phyloP scores from a whole-genome alignment of 2,113 vertebrate genomes.

The Hoplias malabaricus region DNA sequence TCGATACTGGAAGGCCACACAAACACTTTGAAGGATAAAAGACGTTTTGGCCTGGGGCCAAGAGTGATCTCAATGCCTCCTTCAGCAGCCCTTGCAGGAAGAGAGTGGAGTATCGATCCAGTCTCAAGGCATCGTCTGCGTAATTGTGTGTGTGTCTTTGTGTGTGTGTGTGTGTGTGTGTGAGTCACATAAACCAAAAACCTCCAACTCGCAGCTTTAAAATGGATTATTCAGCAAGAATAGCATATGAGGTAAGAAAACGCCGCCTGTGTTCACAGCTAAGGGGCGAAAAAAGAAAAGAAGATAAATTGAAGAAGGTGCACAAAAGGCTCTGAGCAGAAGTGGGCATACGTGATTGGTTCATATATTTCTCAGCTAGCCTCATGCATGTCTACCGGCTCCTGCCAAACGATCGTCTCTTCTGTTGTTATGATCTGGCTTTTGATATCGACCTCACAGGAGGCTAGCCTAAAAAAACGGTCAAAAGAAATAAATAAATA shows the following conservation, averaged over 20 bases:
- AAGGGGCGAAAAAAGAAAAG: not conserved
- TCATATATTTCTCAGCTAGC: slow-evolving; percentile 15
- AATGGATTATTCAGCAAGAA: slow-evolving; percentile 52
- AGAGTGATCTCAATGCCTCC: slow-evolving; percentile 55
- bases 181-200: slow-evolving; percentile 39
- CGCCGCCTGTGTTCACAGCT: not conserved
- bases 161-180: slow-evolving; percentile 26
- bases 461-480: not conserved
- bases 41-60: slow-evolving; percentile 45
- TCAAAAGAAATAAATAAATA: no score
- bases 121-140: slow-evolving; percentile 46
- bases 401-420: slow-evolving; percentile 26
- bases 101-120: slow-evolving; percentile 51
- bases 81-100: slow-evolving; percentile 51
- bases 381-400: slow-evolving; percentile 13
- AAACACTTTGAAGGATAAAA: slow-evolving; percentile 53
- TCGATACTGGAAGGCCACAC: slow-evolving; percentile 52
- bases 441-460: slow-evolving; percentile 23
- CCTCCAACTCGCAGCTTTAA: slow-evolving; percentile 14
- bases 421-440: slow-evolving; percentile 37
- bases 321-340: not conserved
- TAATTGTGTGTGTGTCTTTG: slow-evolving; percentile 25
- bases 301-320: slow-evolving; percentile 22
- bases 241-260: slow-evolving; percentile 33
- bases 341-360: not conserved